Conservation (phyloP, 2,113 vertebrate species). For the Alces alces region DNA sequence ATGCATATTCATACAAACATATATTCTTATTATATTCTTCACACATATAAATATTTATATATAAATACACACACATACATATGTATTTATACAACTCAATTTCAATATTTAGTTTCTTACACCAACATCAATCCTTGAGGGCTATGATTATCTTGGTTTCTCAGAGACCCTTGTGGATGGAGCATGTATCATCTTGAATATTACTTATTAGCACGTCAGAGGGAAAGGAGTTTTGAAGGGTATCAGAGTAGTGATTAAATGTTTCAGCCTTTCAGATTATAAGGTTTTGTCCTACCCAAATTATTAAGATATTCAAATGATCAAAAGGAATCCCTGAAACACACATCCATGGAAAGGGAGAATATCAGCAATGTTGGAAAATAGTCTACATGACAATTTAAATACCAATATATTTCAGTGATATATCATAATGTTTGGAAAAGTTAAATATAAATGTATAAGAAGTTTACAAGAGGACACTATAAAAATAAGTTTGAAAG, state of each 20-base stretch:
- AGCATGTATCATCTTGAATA: neutral
- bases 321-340: no score
- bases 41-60: neutral
- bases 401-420: neutral
- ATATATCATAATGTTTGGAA: neutral
- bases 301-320: neutral
- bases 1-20: neutral
- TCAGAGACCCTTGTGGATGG: neutral
- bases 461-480: neutral
- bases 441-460: neutral
- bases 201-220: neutral
- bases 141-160: neutral
- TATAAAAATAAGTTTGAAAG: neutral
- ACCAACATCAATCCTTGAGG: neutral
- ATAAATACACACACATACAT: neutral
- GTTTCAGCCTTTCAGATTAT: neutral
- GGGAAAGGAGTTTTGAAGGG: neutral
- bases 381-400: neutral
- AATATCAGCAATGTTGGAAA: neutral
- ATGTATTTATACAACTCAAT: neutral
- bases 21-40: neutral
- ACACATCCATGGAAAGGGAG: no score
- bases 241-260: neutral
- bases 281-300: neutral
- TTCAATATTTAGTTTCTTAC: neutral